Evolutionary conservation across 2,888 invertebrate genomes (phyloP), one percentile per base, ranked within the genome.

Genomic region (Calephelis perditalis): DNA sequence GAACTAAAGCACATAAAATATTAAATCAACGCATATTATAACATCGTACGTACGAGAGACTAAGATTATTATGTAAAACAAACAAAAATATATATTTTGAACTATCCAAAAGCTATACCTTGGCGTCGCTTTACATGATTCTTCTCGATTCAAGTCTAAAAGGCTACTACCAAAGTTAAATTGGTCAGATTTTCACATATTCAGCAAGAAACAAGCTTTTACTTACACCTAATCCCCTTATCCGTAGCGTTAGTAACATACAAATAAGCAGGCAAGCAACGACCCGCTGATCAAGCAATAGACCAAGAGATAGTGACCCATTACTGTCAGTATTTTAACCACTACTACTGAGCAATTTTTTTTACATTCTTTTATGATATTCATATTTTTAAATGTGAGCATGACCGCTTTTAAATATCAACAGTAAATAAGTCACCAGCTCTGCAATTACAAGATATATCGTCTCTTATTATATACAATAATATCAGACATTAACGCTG

Each of bases 111-210:
- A 90, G 86, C 87, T 81, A 80, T 75, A 77, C 72, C 74, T 82
- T 82, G 85, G 86, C 85, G 80, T 78, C 81, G 84, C 84, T 83
- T 84, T 83, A 89, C 86, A 89, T 86, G 85, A 86, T 88, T 85
- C 70, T 73, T 79, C 82, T 54, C 54, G 82, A 85, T 88, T 78
- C 81, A 84, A 83, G 74, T 81, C 84, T 86, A 86, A 82, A 82
- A 86, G 79, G 88, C 89, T 88, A 87, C 90, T 89, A 87, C 80
- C 82, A 81, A 90, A 91, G 91, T 91, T 90, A 86, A 82, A 86
- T 91, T 91, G 91, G 91, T 91, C 91, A 88, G 81, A 82, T 82
- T 82, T 83, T 75, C 80, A 82, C 81, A 8, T 40, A 40, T 83
- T 81, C 75, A 81, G 82, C 84, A 82, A 84, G 81, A 82, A 81